Evolutionary conservation across 2,888 invertebrate genomes (phyloP).

Genomic region (Epinotia demarniana): DNA sequence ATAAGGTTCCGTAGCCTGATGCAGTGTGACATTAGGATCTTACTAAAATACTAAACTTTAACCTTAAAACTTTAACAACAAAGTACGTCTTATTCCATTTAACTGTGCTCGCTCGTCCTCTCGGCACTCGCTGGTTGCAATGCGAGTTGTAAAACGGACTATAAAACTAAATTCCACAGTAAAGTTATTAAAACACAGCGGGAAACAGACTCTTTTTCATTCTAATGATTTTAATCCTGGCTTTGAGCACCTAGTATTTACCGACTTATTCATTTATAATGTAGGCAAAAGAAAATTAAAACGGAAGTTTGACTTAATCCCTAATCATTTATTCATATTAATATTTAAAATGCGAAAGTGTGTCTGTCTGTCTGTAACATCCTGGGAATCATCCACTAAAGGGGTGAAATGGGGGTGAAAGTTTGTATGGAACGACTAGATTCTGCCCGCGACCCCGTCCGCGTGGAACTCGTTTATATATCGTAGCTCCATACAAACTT

Average conservation of each 20-base stretch:
- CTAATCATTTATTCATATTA: too few relatives aligned
- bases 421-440: too few relatives aligned
- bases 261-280: not conserved
- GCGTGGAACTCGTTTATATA: too few relatives aligned
- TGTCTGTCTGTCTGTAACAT: too few relatives aligned
- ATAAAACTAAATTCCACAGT: slow-evolving; percentile 12
- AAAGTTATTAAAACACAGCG: slow-evolving; percentile 13
- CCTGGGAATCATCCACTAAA: too few relatives aligned
- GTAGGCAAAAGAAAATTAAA: not conserved
- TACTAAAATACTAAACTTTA: not conserved
- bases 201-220: slow-evolving; percentile 7
- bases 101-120: slow-evolving; percentile 10
- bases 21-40: not conserved
- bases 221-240: slow-evolving; percentile 19
- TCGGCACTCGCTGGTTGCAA: not conserved
- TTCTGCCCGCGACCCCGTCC: too few relatives aligned
- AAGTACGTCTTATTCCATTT: not conserved
- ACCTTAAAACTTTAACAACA: not conserved
- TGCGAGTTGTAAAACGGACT: slow-evolving; percentile 16
- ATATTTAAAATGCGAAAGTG: too few relatives aligned
- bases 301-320: too few relatives aligned
- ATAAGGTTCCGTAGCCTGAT: not conserved
- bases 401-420: too few relatives aligned
- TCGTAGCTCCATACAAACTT: too few relatives aligned
- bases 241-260: not conserved